phyloP scores from a whole-genome alignment of 2,113 vertebrate species.

The Calidris pygmaea region DNA sequence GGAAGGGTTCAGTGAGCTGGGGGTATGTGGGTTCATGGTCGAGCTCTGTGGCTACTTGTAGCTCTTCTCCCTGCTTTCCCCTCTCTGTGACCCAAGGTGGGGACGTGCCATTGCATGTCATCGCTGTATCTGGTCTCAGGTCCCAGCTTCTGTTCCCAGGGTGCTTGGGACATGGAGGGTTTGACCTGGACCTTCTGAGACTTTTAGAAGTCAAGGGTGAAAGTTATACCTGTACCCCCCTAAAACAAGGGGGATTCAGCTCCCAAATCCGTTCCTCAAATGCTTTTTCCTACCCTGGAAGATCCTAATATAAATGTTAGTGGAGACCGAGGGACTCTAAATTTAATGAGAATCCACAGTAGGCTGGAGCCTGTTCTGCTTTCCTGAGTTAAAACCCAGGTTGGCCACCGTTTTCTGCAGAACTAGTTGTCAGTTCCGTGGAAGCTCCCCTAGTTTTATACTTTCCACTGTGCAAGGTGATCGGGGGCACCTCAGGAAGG shows the following conservation, averaged over 20 bases:
- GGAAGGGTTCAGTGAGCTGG: not conserved
- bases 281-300: not conserved
- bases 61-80: not conserved
- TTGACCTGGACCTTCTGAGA: not conserved
- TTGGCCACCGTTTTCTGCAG: not conserved
- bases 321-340: not conserved
- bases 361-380: not conserved
- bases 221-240: not conserved
- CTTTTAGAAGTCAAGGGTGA: not conserved
- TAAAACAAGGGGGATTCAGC: not conserved
- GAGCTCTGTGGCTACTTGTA: fast-evolving
- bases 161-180: fast-evolving
- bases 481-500: not conserved
- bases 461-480: not conserved
- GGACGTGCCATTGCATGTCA: not conserved
- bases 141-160: not conserved
- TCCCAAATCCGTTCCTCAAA: not conserved
- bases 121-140: fast-evolving
- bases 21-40: fast-evolving
- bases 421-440: not conserved
- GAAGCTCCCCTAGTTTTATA: not conserved
- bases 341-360: not conserved
- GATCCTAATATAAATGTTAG: not conserved
- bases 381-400: not conserved
- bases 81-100: not conserved